Conservation (phyloP, 2,113 vertebrate genomes). For the Aythya baeri region DNA sequence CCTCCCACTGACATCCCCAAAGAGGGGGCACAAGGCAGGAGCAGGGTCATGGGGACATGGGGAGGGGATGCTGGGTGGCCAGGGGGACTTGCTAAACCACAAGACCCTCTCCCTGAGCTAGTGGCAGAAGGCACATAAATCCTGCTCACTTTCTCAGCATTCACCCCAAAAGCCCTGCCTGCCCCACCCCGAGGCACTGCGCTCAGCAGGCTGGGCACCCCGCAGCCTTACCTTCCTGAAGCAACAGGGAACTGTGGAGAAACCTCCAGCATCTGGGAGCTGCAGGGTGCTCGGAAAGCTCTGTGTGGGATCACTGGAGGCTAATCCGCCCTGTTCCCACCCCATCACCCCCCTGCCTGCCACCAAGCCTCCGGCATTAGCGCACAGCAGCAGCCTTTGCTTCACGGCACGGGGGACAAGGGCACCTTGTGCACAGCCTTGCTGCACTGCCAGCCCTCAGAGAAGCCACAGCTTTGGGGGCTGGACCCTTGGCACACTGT, state of each 20-base stretch:
- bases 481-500: not conserved
- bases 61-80: fast-evolving
- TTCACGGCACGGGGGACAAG: not conserved
- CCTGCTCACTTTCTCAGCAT: not conserved
- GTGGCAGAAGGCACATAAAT: fast-evolving
- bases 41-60: fast-evolving
- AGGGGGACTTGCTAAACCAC: fast-evolving
- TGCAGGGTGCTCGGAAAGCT: not conserved
- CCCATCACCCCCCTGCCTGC: not conserved
- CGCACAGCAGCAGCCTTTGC: conserved; percentile 33
- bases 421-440: conserved; percentile 51
- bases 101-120: not conserved
- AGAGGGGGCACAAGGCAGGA: not conserved
- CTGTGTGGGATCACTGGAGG: not conserved
- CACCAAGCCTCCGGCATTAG: not conserved
- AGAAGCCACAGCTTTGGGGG: not conserved
- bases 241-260: not conserved
- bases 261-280: not conserved
- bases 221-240: not conserved
- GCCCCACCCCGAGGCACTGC: too few species aligned
- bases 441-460: not conserved
- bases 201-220: not conserved
- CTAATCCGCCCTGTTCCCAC: not conserved
- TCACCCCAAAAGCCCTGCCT: not conserved
- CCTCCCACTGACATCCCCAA: not conserved